Base-by-base conservation (phyloP, 2,888 invertebrate genomes). In the Diaperis boleti region DNA sequence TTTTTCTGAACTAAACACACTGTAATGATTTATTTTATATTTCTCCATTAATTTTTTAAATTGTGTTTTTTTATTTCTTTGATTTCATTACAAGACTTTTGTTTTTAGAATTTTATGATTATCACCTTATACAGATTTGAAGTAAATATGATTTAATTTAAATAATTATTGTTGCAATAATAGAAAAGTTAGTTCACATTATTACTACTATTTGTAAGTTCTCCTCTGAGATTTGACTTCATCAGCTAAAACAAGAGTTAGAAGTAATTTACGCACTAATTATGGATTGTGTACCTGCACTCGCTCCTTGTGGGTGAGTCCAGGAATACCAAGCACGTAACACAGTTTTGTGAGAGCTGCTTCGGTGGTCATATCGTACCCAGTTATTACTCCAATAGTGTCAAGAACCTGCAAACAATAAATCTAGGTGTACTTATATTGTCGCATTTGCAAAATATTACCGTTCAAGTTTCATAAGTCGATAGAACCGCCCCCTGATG, bases 301-400 rank as follows among this genome's bases (percentile, higher is more conserved):
- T 54, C 65, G 39, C 55, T 71, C 55, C 7, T 55, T 33, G 56
- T 65, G 82, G 42, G 84, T 83, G 82, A 91, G 87, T 44, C 90
- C 88, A 3, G 84, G 83, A 76, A 95, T 94, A 0, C 94, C 91
- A 15, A 98, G 82, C 0, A 98, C 93, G 74, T 95, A 98, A 0
- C 92, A 87, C 0, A 98, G 83, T 79, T 98, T 98, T 1, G 94
- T 89, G 4, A 97, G 85, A 0, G 97, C 96, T 0, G 97, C 95
- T 80, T 97, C 97, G 0, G 94, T 91, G 0, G 97, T 98, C 92
- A 95, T 93, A 75, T 95, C 95, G 52, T 85, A 88, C 0, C 95
- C 95, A 0, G 90, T 85, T 11, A 92, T 86, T 0, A 94, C 90
- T 0, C 94, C 94, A 59, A 85, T 85, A 45, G 88, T 86, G 20